A percentile compares a stretch with the other conserved stretches of the same genome.
Conservation (phyloP, 2,113 vertebrate genomes). For the Ammodytes marinus region DNA sequence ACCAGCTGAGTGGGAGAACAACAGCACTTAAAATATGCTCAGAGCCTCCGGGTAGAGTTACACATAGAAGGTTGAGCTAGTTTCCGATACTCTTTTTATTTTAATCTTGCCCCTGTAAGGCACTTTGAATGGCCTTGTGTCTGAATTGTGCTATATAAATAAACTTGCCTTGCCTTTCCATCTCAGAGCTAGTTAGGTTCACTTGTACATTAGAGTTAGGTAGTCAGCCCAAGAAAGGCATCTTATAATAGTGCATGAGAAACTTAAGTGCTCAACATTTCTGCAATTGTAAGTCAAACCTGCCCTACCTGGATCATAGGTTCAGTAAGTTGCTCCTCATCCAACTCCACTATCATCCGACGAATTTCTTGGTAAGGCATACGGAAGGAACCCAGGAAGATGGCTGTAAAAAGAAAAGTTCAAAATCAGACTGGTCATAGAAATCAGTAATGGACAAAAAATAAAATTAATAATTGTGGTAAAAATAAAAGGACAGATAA, state of each 20-base stretch:
- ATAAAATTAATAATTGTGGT: neutral
- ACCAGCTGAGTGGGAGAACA: constrained; percentile 29
- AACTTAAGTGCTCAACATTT: neutral
- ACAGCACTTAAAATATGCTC: constrained; percentile 27
- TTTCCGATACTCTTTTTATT: neutral
- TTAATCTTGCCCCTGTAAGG: no score
- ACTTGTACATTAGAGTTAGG: neutral
- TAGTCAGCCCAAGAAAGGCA: neutral
- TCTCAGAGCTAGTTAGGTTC: neutral
- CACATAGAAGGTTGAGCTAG: neutral
- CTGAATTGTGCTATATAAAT: no score
- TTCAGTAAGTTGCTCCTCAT: constrained; percentile 94
- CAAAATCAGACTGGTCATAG: neutral
- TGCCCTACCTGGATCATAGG: constrained; percentile 94
- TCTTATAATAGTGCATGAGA: neutral
- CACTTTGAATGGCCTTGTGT: no score
- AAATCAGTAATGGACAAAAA: neutral
- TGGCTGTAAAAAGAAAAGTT: constrained; percentile 83
- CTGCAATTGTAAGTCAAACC: neutral
- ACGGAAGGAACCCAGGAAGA: constrained; percentile 96
- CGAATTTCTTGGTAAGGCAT: constrained; percentile 96
- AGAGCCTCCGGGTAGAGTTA: constrained; percentile 17
- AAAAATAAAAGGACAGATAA: neutral
- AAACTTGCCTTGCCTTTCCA: neutral
- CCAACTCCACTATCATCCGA: constrained; percentile 93